These are phyloP conservation scores for Poeciliopsis turneri DNA, from an alignment of 2,797 vertebrate genomes.

Conservation along the genomic window DNA sequence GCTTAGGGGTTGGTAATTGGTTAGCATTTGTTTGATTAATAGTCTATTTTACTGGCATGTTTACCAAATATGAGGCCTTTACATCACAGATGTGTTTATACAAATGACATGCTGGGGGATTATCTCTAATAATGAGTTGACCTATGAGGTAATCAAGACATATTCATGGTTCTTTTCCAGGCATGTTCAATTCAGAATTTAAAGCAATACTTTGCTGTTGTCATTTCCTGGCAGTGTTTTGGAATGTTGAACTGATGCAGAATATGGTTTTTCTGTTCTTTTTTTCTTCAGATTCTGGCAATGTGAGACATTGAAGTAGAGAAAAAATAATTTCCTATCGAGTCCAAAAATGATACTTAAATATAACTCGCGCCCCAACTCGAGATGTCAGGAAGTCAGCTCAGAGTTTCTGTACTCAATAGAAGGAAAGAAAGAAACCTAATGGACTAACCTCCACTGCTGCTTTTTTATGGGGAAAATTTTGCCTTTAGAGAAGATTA, in stretches of 20 bases:
- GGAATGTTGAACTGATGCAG: slow-evolving; percentile 35
- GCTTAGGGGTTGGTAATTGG: neutral
- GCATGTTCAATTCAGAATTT: neutral
- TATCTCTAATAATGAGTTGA: neutral
- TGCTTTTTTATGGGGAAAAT: slow-evolving; percentile 65
- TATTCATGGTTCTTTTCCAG: neutral
- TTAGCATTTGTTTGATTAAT: neutral
- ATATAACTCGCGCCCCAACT: slow-evolving; percentile 70
- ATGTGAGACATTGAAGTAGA: slow-evolving; percentile 50
- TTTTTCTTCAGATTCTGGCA: slow-evolving; percentile 50
- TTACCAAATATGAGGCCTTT: neutral
- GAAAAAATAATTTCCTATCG: slow-evolving; percentile 60
- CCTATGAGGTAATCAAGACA: neutral
- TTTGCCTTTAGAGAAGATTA: slow-evolving; percentile 65
- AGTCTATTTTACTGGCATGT: neutral
- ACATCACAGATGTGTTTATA: neutral
- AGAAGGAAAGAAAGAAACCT: slow-evolving; percentile 73
- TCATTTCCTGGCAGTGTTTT: slow-evolving; percentile 58
- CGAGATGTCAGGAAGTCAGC: slow-evolving; percentile 55
- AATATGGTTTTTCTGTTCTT: slow-evolving; percentile 21
- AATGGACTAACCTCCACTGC: slow-evolving; percentile 79
- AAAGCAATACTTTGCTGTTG: slow-evolving; percentile 28
- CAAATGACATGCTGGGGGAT: neutral
- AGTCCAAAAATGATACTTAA: slow-evolving; percentile 75
- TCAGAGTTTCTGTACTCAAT: slow-evolving; percentile 74